Base-by-base conservation (phyloP, 2,888 invertebrate species). In the Dysmachus trigonus region DNA sequence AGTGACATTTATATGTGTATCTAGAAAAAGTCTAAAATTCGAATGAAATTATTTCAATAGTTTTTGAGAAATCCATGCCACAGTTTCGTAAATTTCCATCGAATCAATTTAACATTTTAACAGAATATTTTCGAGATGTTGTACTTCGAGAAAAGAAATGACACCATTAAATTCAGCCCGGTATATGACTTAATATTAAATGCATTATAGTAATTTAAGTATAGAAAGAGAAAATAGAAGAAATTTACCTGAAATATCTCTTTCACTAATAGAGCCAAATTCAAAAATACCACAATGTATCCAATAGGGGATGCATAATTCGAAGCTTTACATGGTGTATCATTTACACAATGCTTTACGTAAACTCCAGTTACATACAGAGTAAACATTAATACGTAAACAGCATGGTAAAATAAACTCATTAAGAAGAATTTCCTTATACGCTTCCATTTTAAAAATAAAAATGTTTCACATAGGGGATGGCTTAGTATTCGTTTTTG, bases 401-500 rank as follows among this genome's bases (percentile, higher is more conserved):
- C 90, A 0, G 95, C 94, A 89, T 97, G 96, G 89, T 96, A 97
- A 83, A 96, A 93, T 38, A 97, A 93, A 89, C 96, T 96, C 89
- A 96, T 93, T 0, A 97, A 93, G 89, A 97, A 97, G 90, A 96
- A 97, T 90, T 96, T 96, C 82, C 97, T 93, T 88, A 97, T 97
- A 88, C 95, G 93, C 85, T 95, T 93, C 97, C 97, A 97, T 92
- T 97, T 97, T 27, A 97, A 92, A 89, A 95, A 95, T 0, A 97
- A 93, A 90, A 97, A 97, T 2, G 97, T 96, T 91, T 97, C 96
- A 88, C 96, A 96, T 0, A 97, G 93, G 0, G 97, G 97, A 92
- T 97, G 97, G 90, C 96, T 96, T 1, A 97, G 91, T 8, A 97
- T 93, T 84, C 96, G 95, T 89, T 95, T 95, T 88, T 96, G 96